Evolutionary conservation across 2,888 invertebrate species (phyloP).

Genomic region (Sesia bembeciformis): DNA sequence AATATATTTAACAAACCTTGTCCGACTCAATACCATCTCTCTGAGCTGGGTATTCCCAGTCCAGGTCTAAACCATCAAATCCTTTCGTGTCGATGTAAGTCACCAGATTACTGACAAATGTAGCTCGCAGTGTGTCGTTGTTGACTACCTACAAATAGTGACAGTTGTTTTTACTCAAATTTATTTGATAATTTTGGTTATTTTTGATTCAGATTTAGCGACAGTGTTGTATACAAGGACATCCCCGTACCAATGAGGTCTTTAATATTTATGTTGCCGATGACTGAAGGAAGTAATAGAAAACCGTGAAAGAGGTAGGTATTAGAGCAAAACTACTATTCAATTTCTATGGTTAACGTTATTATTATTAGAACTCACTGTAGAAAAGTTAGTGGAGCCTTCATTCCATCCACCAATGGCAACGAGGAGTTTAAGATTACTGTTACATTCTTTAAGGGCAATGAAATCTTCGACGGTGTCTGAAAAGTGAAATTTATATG

Average conservation of each 20-base stretch:
- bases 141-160: slow-evolving; percentile 7
- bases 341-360: background rate
- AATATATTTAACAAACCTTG: slow-evolving; percentile 8
- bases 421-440: slow-evolving; percentile 40
- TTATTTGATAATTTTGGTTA: no score
- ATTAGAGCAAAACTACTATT: no score
- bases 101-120: slow-evolving; percentile 32
- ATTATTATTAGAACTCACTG: slow-evolving; percentile 13
- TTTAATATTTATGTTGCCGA: no score
- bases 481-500: slow-evolving; percentile 3
- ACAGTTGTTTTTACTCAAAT: background rate
- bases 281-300: no score
- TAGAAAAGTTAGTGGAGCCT: slow-evolving; percentile 62
- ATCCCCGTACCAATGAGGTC: no score
- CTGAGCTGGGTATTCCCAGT: slow-evolving; percentile 76
- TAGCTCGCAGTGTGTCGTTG: slow-evolving; percentile 8
- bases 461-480: slow-evolving; percentile 28
- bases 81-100: slow-evolving; percentile 35
- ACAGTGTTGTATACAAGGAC: no score
- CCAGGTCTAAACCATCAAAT: slow-evolving; percentile 77
- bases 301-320: no score
- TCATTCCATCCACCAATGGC: slow-evolving; percentile 65
- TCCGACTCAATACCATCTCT: slow-evolving; percentile 37
- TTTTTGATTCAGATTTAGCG: no score
- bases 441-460: slow-evolving; percentile 40